These are phyloP conservation scores for Arbacia lixula DNA, from an alignment of 53 echinoderm and acorn worm genomes.

Conservation along the genomic window DNA sequence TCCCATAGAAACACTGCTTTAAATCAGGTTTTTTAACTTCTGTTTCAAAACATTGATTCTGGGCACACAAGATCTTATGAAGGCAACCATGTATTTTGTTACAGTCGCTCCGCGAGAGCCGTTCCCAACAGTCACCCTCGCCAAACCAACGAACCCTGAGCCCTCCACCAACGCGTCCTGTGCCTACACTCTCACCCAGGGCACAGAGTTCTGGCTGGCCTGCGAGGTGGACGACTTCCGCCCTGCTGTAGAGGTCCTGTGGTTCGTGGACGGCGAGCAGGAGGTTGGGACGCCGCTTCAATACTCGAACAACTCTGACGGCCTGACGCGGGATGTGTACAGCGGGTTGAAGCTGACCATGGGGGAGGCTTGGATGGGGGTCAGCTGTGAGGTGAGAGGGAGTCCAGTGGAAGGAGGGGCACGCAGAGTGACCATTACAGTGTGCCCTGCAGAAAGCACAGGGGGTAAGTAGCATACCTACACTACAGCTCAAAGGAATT, in stretches of 20 bases:
- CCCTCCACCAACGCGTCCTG: conserved; percentile 11
- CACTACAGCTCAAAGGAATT: too few relatives aligned
- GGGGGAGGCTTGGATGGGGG: neutral
- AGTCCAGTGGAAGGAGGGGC: neutral
- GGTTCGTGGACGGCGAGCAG: neutral
- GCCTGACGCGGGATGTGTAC: conserved; percentile 17
- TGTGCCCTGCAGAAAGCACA: neutral
- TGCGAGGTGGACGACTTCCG: conserved; percentile 33
- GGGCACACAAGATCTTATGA: too few relatives aligned
- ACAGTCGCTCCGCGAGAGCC: conserved; percentile 6
- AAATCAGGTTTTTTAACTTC: too few relatives aligned
- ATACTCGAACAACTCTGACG: conserved; percentile 22
- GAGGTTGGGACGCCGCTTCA: conserved; percentile 18
- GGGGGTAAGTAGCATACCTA: too few relatives aligned
- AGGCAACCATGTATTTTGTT: too few relatives aligned
- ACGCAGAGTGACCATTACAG: neutral
- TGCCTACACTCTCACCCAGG: conserved; percentile 23
- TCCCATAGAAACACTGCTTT: too few relatives aligned
- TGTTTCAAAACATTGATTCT: too few relatives aligned
- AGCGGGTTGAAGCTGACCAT: neutral
- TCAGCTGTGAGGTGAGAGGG: conserved; percentile 7
- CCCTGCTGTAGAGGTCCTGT: conserved; percentile 16
- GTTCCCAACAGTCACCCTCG: neutral
- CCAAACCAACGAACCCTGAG: neutral
- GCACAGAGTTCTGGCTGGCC: neutral